These are phyloP conservation scores for Epinotia nisella DNA, from an alignment of 2,888 invertebrate genomes.

Conservation along the genomic window DNA sequence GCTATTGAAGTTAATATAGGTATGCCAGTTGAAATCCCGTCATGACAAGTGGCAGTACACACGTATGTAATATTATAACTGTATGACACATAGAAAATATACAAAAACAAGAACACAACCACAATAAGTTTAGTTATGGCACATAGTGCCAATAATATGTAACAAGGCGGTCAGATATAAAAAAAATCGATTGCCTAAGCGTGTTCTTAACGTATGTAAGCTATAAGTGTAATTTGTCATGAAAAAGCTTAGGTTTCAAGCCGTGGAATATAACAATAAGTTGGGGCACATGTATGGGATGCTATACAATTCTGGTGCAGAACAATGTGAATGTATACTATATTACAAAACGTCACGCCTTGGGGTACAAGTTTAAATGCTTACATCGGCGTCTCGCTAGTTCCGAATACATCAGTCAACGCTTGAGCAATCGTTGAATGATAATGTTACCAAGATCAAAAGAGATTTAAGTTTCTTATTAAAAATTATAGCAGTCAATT, in stretches of 20 bases:
- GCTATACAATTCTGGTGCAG: constrained; percentile 58
- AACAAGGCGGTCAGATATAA: background rate
- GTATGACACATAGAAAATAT: constrained; percentile 7
- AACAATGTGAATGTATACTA: constrained; percentile 44
- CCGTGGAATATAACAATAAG: constrained; percentile 59
- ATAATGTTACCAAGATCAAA: constrained; percentile 48
- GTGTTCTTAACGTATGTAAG: background rate
- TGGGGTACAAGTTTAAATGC: constrained; percentile 53
- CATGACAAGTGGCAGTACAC: constrained; percentile 34
- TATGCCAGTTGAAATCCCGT: constrained; percentile 22
- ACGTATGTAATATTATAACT: constrained; percentile 8
- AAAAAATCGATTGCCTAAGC: background rate
- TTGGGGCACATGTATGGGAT: constrained; percentile 65
- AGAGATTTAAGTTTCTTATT: constrained; percentile 41
- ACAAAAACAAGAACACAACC: constrained; percentile 31
- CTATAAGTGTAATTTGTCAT: constrained; percentile 27
- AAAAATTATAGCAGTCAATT: constrained; percentile 47
- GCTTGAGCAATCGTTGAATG: constrained; percentile 78
- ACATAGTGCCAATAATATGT: constrained; percentile 20
- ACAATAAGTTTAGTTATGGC: constrained; percentile 22
- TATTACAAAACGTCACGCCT: constrained; percentile 35
- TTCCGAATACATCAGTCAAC: constrained; percentile 67
- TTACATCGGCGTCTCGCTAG: constrained; percentile 49
- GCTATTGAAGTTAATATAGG: constrained; percentile 21
- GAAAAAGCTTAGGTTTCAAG: constrained; percentile 28